Conservation (phyloP, 2,888 invertebrate species). For the Aphidoletes aphidimyza region DNA sequence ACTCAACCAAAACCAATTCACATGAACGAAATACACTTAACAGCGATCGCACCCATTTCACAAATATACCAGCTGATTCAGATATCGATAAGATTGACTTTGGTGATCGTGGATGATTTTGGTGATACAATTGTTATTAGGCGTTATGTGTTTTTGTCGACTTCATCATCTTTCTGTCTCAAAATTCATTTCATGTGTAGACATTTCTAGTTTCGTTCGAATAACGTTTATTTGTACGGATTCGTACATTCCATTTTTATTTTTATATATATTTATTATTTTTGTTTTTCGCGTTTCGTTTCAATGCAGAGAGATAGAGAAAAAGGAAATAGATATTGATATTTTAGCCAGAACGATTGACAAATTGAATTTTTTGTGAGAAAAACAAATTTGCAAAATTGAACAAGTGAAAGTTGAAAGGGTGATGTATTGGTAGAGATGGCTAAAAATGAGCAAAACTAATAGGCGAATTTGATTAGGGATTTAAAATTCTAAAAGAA, state of each 20-base stretch:
- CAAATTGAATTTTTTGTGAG: background rate
- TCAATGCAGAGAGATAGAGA: background rate
- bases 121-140: constrained; percentile 52
- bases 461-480: no score
- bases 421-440: no score
- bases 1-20: constrained; percentile 68
- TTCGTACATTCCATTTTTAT: constrained; percentile 4
- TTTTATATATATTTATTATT: background rate
- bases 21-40: constrained; percentile 80
- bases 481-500: constrained; percentile 7
- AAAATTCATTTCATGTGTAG: background rate
- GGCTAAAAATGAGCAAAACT: no score
- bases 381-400: background rate
- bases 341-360: background rate
- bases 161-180: background rate
- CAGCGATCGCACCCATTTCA: constrained; percentile 81
- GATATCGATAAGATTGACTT: constrained; percentile 68
- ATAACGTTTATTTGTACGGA: background rate
- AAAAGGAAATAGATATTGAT: no score
- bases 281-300: background rate
- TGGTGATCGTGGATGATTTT: constrained; percentile 66
- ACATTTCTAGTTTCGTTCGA: background rate
- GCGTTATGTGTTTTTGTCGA: background rate
- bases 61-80: constrained; percentile 78
- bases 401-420: no score